These are phyloP conservation scores for Anastatus disparis DNA, from an alignment of 1,140 invertebrate species.

Conservation along the genomic window DNA sequence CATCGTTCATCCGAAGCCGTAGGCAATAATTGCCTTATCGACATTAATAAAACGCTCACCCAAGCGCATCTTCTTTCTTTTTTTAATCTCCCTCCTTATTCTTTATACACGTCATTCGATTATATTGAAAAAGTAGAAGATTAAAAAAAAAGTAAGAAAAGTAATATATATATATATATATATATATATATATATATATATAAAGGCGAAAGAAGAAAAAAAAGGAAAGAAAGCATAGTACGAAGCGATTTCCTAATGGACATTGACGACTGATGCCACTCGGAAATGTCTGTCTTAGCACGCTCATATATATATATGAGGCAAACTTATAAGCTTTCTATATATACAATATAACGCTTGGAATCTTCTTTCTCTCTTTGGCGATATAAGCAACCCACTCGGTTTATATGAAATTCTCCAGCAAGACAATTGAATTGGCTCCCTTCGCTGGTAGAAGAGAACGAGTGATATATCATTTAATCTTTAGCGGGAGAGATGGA, in stretches of 20 bases:
- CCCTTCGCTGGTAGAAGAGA: too few relatives aligned
- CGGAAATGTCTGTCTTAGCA: conserved; percentile 29
- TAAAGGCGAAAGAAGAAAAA: background rate
- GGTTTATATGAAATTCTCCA: conserved; percentile 47
- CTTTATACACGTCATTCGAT: background rate
- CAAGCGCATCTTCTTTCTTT: conserved; percentile 29
- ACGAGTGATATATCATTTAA: too few relatives aligned
- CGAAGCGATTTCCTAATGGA: conserved; percentile 43
- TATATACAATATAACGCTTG: conserved; percentile 28
- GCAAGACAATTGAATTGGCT: conserved; percentile 38
- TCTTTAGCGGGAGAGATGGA: too few relatives aligned
- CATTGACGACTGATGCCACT: conserved; percentile 42
- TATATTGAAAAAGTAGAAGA: too few relatives aligned
- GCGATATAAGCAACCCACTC: background rate
- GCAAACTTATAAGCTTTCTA: background rate
- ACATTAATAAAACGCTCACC: conserved; percentile 62
- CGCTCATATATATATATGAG: conserved; percentile 2
- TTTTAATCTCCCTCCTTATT: background rate
- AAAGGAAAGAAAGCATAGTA: conserved; percentile 37
- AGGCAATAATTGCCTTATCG: conserved; percentile 65
- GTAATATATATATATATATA: too few relatives aligned
- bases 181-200: too few relatives aligned
- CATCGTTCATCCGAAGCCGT: too few relatives aligned
- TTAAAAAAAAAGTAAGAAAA: too few relatives aligned
- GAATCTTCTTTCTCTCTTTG: conserved; percentile 38